These are phyloP conservation scores for Microvelia longipes DNA, from an alignment of 1,140 invertebrate species.

Conservation along the genomic window DNA sequence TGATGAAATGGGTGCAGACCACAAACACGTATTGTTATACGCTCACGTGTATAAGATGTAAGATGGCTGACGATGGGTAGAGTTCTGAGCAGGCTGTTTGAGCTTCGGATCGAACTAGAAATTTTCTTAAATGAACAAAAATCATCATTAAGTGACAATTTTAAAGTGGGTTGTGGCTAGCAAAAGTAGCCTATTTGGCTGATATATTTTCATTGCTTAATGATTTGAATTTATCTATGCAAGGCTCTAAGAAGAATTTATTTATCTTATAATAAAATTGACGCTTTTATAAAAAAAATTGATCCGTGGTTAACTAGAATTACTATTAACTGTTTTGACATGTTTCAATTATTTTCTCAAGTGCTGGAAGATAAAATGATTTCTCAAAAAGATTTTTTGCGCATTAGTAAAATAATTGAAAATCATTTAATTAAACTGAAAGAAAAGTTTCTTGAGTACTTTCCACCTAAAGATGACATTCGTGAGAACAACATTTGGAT, in stretches of 20 bases:
- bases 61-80: background rate
- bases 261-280: background rate
- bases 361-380: background rate
- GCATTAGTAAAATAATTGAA: background rate
- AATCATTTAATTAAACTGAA: background rate
- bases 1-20: background rate
- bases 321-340: background rate
- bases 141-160: background rate
- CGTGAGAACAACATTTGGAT: background rate
- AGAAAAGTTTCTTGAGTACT: background rate
- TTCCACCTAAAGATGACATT: background rate
- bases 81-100: background rate
- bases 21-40: background rate
- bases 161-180: background rate
- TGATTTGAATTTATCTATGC: background rate
- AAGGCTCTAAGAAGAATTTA: background rate
- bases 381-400: background rate
- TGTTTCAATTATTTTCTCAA: background rate
- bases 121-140: background rate
- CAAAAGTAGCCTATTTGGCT: background rate
- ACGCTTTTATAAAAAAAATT: background rate
- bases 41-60: too few relatives aligned
- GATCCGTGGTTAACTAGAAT: background rate
- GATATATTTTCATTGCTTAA: background rate
- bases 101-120: background rate